These are phyloP conservation scores for Pelmatolapia mariae DNA, from an alignment of 2,113 vertebrate species.

Conservation along the genomic window DNA sequence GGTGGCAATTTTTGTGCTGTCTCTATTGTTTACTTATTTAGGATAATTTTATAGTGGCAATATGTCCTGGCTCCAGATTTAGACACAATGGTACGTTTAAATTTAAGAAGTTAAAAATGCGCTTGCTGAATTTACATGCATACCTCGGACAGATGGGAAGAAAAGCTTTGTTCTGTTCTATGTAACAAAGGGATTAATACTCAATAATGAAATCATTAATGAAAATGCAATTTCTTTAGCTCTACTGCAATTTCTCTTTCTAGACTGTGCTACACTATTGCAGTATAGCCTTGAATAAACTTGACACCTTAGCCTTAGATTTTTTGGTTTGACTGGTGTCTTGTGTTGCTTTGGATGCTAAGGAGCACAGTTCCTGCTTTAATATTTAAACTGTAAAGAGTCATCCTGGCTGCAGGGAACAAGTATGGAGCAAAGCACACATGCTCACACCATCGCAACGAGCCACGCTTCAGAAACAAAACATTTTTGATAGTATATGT, in stretches of 20 bases:
- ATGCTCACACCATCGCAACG: not conserved
- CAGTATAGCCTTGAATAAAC: not conserved
- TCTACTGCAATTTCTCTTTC: not conserved
- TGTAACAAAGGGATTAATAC: not conserved
- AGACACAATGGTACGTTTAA: not conserved
- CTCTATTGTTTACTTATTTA: slow-evolving; percentile 18
- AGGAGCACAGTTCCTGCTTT: slow-evolving; percentile 32
- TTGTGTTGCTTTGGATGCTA: slow-evolving; percentile 11
- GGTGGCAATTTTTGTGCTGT: slow-evolving; percentile 13
- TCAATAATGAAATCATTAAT: not conserved
- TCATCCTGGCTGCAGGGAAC: slow-evolving; percentile 17
- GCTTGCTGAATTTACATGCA: not conserved
- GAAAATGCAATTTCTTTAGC: not conserved
- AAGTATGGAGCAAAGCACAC: not conserved
- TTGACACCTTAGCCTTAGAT: not conserved
- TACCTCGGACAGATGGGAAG: not conserved
- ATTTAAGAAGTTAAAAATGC: slow-evolving; percentile 1
- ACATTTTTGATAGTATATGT: not conserved
- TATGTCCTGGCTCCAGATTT: not conserved
- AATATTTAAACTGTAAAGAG: slow-evolving; percentile 14
- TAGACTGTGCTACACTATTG: not conserved
- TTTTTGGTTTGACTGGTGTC: not conserved
- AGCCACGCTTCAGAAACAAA: not conserved
- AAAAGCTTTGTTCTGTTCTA: not conserved
- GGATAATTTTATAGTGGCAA: slow-evolving; percentile 3